Evolutionary conservation across 2,797 vertebrate genomes (phyloP).

Genomic region (Lacerta bilineata): DNA sequence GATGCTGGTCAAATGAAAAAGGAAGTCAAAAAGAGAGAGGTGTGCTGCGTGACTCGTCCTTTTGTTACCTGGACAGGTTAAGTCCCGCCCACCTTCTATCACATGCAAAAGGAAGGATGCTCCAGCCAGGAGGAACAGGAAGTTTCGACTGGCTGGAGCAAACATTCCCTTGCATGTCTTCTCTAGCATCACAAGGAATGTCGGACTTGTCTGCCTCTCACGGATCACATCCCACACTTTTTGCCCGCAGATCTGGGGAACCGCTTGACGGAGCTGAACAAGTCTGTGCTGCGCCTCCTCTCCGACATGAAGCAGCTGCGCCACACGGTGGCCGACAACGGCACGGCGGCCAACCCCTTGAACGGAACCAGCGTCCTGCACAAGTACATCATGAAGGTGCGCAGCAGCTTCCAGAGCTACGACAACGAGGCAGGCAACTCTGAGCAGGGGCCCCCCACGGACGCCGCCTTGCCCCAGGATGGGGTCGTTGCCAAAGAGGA

Average conservation of each 20-base stretch:
- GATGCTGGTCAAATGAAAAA: too few species aligned
- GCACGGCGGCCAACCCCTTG: constrained; percentile 7
- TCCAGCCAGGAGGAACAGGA: too few species aligned
- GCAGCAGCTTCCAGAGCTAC: constrained; percentile 88
- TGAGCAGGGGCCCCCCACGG: constrained; percentile 31
- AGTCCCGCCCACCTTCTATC: too few species aligned
- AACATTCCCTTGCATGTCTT: too few species aligned
- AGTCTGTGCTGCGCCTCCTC: constrained; percentile 85
- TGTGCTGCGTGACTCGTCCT: too few species aligned
- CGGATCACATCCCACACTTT: neutral
- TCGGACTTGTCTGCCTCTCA: too few species aligned
- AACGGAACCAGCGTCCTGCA: constrained; percentile 83
- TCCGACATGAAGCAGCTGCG: constrained; percentile 82
- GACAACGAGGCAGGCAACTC: constrained; percentile 51
- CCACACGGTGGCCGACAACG: constrained; percentile 66
- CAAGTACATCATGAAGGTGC: constrained; percentile 87
- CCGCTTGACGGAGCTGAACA: constrained; percentile 89
- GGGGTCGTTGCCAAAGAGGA: neutral
- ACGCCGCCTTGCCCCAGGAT: constrained; percentile 66
- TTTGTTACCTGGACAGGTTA: too few species aligned
- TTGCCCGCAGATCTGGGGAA: constrained; percentile 86
- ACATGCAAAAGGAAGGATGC: too few species aligned
- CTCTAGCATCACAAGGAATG: too few species aligned
- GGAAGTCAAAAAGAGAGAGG: too few species aligned
- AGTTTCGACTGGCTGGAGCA: too few species aligned